Percentiles rank a stretch among this genome's conserved stretches.
These are phyloP conservation scores for Nycticryphes semicollaris DNA, from an alignment of 2,113 vertebrate genomes.

Conservation along the genomic window DNA sequence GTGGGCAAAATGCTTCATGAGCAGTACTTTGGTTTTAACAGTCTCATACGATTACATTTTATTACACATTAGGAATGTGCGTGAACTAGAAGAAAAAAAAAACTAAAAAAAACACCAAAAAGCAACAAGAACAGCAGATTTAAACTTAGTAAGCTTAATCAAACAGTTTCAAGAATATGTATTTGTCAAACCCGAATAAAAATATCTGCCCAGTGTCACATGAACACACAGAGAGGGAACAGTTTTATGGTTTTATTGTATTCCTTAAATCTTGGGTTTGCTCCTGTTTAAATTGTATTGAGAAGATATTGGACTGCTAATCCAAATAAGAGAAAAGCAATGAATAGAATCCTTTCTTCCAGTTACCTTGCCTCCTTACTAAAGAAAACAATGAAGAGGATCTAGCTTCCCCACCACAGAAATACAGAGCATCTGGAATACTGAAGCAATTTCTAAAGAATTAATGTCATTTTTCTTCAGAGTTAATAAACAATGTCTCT, in stretches of 20 bases:
- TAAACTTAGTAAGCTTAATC: background rate
- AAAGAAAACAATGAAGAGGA: background rate
- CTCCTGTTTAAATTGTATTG: background rate
- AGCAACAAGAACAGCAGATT: background rate
- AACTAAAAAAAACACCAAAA: background rate
- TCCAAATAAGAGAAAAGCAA: background rate
- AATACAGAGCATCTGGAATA: background rate
- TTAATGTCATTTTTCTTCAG: background rate
- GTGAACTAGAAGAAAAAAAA: background rate
- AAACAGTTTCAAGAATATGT: background rate
- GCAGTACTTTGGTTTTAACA: conserved; percentile 16
- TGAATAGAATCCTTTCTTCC: background rate
- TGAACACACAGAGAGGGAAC: background rate
- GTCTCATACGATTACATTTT: background rate
- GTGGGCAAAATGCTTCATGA: background rate
- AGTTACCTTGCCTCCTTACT: background rate
- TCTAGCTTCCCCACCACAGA: background rate
- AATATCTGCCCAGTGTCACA: background rate
- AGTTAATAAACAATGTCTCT: background rate
- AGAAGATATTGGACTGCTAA: background rate
- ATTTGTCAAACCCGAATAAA: background rate
- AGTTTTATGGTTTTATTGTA: background rate
- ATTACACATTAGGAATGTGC: background rate
- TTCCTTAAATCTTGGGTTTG: background rate
- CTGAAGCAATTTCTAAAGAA: background rate